A percentile compares a stretch with the other conserved stretches of the same genome.
phyloP scores from a whole-genome alignment of 2,797 vertebrate genomes.

The Pteropus rufus region DNA sequence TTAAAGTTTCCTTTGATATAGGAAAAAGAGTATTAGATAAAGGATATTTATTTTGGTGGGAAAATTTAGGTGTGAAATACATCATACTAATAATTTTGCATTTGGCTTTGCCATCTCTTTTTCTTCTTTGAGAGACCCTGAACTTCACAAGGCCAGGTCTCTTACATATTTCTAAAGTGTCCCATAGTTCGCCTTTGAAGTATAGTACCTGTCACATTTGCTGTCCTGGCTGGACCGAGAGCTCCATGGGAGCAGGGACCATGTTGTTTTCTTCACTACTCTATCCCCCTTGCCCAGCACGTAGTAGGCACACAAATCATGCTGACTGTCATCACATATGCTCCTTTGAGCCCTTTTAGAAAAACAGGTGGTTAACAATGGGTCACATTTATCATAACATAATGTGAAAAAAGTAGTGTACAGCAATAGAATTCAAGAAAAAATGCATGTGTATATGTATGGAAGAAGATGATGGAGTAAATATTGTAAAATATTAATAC shows the following conservation, averaged over 20 bases:
- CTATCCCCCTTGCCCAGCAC: neutral
- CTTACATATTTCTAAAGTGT: neutral
- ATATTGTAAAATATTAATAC: neutral
- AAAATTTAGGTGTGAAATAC: neutral
- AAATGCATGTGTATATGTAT: neutral
- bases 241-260: neutral
- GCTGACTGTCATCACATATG: neutral
- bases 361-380: neutral
- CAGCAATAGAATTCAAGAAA: neutral
- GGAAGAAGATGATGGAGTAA: neutral
- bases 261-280: neutral
- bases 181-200: neutral
- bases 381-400: neutral
- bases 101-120: neutral
- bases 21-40: neutral
- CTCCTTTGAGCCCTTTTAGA: slow-evolving; percentile 9
- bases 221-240: neutral
- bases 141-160: neutral
- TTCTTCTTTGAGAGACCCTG: neutral
- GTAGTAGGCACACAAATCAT: neutral
- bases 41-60: neutral
- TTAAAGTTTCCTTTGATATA: neutral
- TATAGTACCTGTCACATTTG: neutral
- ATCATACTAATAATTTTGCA: neutral
- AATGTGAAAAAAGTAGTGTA: neutral